Evolutionary conservation across 2,888 invertebrate species (phyloP).

Genomic region (Spisula solida): DNA sequence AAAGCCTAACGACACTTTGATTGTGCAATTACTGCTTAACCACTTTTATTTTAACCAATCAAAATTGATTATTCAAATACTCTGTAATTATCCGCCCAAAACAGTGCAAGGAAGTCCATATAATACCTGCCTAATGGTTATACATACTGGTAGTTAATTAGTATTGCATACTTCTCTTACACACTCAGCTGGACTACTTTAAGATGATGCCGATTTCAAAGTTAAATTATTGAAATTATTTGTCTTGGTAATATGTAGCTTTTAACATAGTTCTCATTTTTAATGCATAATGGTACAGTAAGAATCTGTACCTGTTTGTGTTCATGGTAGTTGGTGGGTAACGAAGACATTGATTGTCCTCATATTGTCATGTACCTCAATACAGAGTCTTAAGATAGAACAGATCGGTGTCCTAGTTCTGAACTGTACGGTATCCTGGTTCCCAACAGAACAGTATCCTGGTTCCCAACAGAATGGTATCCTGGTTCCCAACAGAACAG

Average conservation of each 20-base stretch:
- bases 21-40: slow-evolving; percentile 43
- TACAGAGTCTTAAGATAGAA: background rate
- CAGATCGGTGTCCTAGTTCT: no score
- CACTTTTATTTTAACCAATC: slow-evolving; percentile 49
- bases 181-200: background rate
- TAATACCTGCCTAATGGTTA: background rate
- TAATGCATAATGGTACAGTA: slow-evolving; percentile 6
- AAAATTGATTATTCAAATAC: slow-evolving; percentile 55
- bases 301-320: background rate
- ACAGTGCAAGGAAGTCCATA: slow-evolving; percentile 36
- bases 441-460: no score
- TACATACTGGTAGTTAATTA: background rate
- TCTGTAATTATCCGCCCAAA: slow-evolving; percentile 49
- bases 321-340: background rate
- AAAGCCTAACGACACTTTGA: background rate
- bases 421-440: no score
- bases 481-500: no score
- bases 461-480: no score
- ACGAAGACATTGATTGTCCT: background rate
- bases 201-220: background rate
- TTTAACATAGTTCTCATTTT: background rate
- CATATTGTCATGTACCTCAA: background rate
- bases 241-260: background rate
- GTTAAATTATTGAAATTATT: background rate
- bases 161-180: background rate